These are phyloP conservation scores for Fukomys damarensis DNA, from an alignment of 2,113 vertebrate genomes.

Conservation along the genomic window DNA sequence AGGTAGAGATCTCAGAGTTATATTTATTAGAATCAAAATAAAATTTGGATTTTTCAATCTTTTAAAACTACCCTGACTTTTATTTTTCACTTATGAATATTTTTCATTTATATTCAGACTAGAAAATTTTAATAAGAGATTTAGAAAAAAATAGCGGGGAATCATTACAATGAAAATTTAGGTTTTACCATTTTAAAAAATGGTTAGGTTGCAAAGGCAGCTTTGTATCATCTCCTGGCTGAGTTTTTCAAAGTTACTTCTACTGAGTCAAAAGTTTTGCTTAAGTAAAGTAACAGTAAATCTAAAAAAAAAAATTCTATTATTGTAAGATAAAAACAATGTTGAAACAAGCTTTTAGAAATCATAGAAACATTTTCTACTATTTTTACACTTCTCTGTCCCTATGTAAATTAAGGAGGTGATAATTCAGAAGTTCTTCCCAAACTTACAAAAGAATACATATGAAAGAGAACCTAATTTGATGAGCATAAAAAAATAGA, in stretches of 20 bases:
- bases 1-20: not conserved
- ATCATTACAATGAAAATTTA: not conserved
- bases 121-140: not conserved
- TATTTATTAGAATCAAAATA: constrained; percentile 51
- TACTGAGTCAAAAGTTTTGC: not conserved
- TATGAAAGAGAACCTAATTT: not conserved
- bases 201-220: not conserved
- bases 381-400: not conserved
- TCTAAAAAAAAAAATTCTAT: constrained; percentile 26
- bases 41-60: not conserved
- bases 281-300: constrained; percentile 23
- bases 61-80: constrained; percentile 5
- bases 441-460: constrained; percentile 2
- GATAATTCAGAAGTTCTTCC: not conserved
- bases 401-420: not conserved
- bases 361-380: not conserved
- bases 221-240: not conserved
- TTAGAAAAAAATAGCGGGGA: not conserved
- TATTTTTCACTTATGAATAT: not conserved
- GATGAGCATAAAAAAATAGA: not conserved
- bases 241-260: constrained; percentile 17
- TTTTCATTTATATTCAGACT: constrained; percentile 18
- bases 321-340: not conserved
- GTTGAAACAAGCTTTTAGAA: not conserved
- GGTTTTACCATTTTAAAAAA: constrained; percentile 20